Conservation (phyloP, 2,888 invertebrate species). For the Spialia ferax region DNA sequence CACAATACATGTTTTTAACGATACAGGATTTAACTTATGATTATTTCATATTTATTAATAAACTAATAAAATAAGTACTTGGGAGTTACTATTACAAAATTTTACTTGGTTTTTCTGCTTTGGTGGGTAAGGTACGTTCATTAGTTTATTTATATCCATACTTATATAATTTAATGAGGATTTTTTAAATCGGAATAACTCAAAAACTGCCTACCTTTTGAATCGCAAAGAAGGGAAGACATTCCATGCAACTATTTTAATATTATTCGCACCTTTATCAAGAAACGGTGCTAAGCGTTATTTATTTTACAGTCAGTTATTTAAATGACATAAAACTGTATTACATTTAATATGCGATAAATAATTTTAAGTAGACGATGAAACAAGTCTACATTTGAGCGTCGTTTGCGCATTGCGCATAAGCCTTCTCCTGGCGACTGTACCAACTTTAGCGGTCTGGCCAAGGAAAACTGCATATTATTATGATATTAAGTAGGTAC, state of each 20-base stretch:
- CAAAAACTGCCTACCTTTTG: too few relatives aligned
- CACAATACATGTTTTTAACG: not conserved
- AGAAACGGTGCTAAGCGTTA: not conserved
- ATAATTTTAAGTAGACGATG: not conserved
- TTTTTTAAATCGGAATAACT: too few relatives aligned
- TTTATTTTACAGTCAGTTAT: not conserved
- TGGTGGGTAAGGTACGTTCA: too few relatives aligned
- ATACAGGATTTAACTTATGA: not conserved
- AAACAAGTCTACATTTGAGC: not conserved
- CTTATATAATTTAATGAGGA: too few relatives aligned
- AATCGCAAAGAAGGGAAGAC: not conserved
- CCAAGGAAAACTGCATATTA: conserved; percentile 48
- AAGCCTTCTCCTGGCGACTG: conserved; percentile 32
- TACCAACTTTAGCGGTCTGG: conserved; percentile 40
- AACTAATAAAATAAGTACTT: too few relatives aligned
- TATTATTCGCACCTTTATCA: conserved; percentile 20
- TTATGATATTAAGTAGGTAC: conserved; percentile 11
- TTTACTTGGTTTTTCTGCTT: too few relatives aligned
- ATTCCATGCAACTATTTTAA: too few relatives aligned
- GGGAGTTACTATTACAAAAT: too few relatives aligned
- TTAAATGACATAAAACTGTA: conserved; percentile 9
- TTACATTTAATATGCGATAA: conserved; percentile 18
- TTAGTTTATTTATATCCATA: too few relatives aligned
- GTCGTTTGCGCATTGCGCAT: not conserved
- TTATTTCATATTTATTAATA: too few relatives aligned